Evolutionary conservation across 35 echinoderm and acorn worm species (phyloP).

Genomic region (Hemicentrotus pulcherrimus): DNA sequence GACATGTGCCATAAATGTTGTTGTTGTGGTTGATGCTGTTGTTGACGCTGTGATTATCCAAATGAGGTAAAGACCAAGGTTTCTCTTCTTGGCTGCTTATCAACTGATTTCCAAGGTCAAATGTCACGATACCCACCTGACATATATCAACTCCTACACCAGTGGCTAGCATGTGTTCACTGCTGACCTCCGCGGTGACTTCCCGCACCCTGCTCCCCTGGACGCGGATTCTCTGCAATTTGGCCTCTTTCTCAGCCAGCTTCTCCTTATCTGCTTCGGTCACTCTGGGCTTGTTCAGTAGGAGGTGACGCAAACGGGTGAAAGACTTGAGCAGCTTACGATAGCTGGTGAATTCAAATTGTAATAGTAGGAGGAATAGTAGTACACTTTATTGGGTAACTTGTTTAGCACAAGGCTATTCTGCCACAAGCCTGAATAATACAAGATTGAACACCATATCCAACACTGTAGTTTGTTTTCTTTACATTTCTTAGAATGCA

Average conservation of each 20-base stretch:
- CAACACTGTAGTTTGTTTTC: too few species aligned
- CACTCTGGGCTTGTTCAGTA: slow-evolving; percentile 73
- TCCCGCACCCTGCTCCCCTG: slow-evolving; percentile 54
- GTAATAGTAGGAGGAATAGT: too few species aligned
- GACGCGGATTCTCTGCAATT: slow-evolving; percentile 61
- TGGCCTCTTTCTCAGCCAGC: slow-evolving; percentile 57
- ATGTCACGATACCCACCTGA: slow-evolving; percentile 63
- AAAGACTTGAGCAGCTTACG: slow-evolving; percentile 82
- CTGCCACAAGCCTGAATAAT: too few species aligned
- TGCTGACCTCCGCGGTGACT: slow-evolving; percentile 79
- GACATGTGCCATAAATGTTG: too few species aligned
- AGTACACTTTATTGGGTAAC: too few species aligned
- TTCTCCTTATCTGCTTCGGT: slow-evolving; percentile 64
- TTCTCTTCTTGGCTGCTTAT: too few species aligned
- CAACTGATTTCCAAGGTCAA: neutral
- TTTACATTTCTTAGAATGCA: too few species aligned
- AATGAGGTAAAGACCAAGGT: too few species aligned
- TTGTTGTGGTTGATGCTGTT: too few species aligned
- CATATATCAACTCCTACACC: slow-evolving; percentile 88
- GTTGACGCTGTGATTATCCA: too few species aligned
- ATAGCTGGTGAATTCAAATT: slow-evolving; percentile 56
- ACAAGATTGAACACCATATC: too few species aligned
- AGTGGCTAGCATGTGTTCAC: slow-evolving; percentile 64
- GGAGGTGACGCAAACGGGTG: slow-evolving; percentile 75
- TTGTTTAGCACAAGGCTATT: too few species aligned